Percentiles rank a stretch among this genome's conserved stretches.
phyloP scores from a whole-genome alignment of 1,140 invertebrate genomes.

The Neodiprion pinetum region DNA sequence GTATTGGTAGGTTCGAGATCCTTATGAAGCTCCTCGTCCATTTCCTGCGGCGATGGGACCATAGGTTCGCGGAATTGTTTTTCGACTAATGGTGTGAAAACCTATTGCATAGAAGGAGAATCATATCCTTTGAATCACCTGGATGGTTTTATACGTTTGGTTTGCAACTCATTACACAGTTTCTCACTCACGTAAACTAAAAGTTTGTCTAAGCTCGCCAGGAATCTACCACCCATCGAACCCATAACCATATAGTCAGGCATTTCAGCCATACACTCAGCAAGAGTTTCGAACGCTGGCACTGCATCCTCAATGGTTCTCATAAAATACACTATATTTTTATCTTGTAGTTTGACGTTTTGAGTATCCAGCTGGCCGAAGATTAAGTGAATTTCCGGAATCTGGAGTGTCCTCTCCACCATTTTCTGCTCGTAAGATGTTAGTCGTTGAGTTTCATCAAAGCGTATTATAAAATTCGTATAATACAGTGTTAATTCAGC shows the following conservation, averaged over 20 bases:
- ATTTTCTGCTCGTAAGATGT: conserved; percentile 62
- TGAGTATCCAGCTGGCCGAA: conserved; percentile 68
- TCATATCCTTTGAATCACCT: conserved; percentile 42
- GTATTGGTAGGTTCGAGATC: conserved; percentile 38
- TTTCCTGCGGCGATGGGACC: conserved; percentile 29
- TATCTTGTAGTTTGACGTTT: conserved; percentile 54
- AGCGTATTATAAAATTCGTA: conserved; percentile 18
- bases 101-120: conserved; percentile 40
- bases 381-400: conserved; percentile 70
- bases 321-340: conserved; percentile 72
- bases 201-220: conserved; percentile 62
- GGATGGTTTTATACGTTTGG: conserved; percentile 37
- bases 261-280: conserved; percentile 66
- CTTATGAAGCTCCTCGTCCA: conserved; percentile 23
- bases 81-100: conserved; percentile 61
- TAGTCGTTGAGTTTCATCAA: conserved; percentile 28
- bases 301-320: conserved; percentile 66
- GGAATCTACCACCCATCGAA: conserved; percentile 64
- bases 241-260: conserved; percentile 70
- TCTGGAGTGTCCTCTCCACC: conserved; percentile 69
- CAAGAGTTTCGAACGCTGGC: conserved; percentile 60
- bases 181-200: conserved; percentile 47
- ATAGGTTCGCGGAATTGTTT: conserved; percentile 55
- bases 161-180: conserved; percentile 44
- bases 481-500: conserved; percentile 4